Percentiles rank a stretch among this genome's conserved stretches.
Conservation (phyloP, 2,113 vertebrate genomes). For the Todiramphus saurophagus region DNA sequence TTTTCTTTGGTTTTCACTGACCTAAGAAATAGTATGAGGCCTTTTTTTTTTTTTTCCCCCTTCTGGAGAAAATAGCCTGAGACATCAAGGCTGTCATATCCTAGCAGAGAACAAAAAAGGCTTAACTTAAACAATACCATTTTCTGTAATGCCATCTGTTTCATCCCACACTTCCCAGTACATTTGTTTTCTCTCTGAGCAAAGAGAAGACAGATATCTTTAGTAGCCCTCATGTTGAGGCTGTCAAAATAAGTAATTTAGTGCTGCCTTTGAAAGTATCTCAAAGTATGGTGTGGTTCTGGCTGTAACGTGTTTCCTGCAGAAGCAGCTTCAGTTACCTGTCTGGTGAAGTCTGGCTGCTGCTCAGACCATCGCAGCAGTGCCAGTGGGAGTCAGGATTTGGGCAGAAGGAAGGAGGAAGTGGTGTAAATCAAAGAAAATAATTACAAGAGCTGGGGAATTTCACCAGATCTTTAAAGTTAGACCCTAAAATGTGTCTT, state of each 20-base stretch:
- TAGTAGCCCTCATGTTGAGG: background rate
- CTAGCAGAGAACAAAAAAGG: background rate
- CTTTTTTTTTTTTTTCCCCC: background rate
- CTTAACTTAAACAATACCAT: background rate
- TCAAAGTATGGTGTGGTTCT: background rate
- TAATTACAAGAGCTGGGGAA: background rate
- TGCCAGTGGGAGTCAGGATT: background rate
- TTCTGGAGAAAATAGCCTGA: background rate
- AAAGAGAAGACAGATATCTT: background rate
- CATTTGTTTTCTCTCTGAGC: background rate
- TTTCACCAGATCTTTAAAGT: background rate
- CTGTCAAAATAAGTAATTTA: background rate
- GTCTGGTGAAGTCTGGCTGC: background rate
- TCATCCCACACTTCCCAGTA: background rate
- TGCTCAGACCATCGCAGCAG: background rate
- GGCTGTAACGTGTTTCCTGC: background rate
- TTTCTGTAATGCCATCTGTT: slow-evolving; percentile 4
- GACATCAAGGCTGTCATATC: background rate
- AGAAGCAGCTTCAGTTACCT: background rate
- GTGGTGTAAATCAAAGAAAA: background rate
- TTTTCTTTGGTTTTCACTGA: background rate
- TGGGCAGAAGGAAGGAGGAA: background rate
- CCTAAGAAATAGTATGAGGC: background rate
- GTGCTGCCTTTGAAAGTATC: background rate
- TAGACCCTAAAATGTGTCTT: background rate